A percentile compares a stretch with the other conserved stretches of the same genome.
These are phyloP conservation scores for Neopipo cinnamomea DNA, from an alignment of 2,113 vertebrate genomes.

Conservation along the genomic window DNA sequence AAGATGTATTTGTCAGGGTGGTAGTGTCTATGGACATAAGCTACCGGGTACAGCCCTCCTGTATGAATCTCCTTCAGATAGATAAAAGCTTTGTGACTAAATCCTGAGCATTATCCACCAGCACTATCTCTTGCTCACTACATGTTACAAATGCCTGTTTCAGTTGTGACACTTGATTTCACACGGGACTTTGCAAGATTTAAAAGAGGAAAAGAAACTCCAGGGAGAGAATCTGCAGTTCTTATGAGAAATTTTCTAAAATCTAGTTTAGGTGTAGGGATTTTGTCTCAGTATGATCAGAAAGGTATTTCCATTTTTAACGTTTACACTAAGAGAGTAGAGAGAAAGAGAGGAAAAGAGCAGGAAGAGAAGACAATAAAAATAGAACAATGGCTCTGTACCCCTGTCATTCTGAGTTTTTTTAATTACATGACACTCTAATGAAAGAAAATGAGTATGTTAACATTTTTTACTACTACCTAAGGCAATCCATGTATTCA, in stretches of 20 bases:
- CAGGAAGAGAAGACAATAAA: neutral
- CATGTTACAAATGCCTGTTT: neutral
- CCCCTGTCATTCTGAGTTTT: neutral
- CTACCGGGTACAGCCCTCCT: fast-evolving
- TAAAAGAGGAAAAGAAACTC: neutral
- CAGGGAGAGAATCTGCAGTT: neutral
- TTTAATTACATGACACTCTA: neutral
- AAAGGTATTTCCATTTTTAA: neutral
- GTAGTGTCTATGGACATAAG: neutral
- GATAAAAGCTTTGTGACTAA: neutral
- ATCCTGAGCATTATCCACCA: neutral
- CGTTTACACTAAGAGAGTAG: neutral
- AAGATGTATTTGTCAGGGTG: neutral
- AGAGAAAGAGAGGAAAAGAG: neutral
- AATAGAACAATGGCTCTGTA: fast-evolving
- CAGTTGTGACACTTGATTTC: fast-evolving
- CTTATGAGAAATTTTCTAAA: neutral
- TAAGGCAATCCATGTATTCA: neutral
- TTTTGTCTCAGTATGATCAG: neutral
- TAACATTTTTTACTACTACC: neutral
- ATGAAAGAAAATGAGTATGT: neutral
- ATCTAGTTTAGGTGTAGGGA: neutral
- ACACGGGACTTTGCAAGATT: neutral
- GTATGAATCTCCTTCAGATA: neutral
- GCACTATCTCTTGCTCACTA: neutral